phyloP scores from a whole-genome alignment of 1,140 invertebrate species.

The silkworm (Bombyx mori) region DNA sequence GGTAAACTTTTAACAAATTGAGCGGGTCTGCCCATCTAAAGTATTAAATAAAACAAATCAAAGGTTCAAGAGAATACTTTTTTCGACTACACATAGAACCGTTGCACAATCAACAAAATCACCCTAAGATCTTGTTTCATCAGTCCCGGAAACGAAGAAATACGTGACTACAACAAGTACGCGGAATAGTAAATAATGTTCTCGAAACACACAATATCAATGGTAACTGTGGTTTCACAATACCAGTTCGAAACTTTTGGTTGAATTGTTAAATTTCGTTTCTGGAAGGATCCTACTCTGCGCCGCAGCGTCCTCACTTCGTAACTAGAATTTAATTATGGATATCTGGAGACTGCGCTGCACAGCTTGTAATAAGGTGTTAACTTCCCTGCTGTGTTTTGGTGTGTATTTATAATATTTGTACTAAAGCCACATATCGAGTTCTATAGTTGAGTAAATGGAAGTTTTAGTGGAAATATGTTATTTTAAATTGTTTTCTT shows the following conservation, averaged over 20 bases:
- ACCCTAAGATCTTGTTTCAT: too few relatives aligned
- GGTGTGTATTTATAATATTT: not conserved
- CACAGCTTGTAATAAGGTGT: slow-evolving; percentile 18
- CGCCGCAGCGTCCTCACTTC: slow-evolving; percentile 42
- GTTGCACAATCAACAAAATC: too few relatives aligned
- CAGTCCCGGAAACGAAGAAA: too few relatives aligned
- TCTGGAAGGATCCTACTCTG: slow-evolving; percentile 43
- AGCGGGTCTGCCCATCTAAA: too few relatives aligned
- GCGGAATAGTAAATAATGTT: too few relatives aligned
- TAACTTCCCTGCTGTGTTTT: slow-evolving; percentile 10
- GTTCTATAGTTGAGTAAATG: not conserved
- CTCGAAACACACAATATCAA: too few relatives aligned
- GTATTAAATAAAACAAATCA: too few relatives aligned
- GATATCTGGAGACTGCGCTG: slow-evolving; percentile 37
- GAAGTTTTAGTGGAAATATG: not conserved
- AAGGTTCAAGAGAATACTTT: too few relatives aligned
- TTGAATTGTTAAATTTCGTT: slow-evolving; percentile 66
- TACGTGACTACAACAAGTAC: too few relatives aligned
- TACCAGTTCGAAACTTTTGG: slow-evolving; percentile 42
- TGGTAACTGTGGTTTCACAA: slow-evolving; percentile 36
- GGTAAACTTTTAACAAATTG: too few relatives aligned
- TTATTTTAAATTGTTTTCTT: too few relatives aligned
- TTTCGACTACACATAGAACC: too few relatives aligned
- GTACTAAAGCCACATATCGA: not conserved
- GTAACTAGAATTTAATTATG: slow-evolving; percentile 65